Evolutionary conservation across 2,797 vertebrate genomes (phyloP).

Genomic region (Darevskia nairensis): DNA sequence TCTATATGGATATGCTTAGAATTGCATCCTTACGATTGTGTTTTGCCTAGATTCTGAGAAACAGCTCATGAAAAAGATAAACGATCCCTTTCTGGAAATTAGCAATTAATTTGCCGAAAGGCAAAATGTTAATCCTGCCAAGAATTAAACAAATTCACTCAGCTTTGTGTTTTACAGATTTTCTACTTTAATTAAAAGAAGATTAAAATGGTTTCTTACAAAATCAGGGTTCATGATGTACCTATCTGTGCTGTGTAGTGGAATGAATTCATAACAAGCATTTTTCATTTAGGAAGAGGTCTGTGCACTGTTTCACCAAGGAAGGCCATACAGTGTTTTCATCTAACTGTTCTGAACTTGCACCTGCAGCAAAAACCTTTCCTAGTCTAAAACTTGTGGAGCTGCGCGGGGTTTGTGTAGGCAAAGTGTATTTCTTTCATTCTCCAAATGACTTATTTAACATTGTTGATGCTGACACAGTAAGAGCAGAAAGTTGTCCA

Average conservation of each 20-base stretch:
- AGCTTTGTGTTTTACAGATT: conserved; percentile 10
- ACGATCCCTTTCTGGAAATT: conserved; percentile 50
- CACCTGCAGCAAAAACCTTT: too few species aligned
- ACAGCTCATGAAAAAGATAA: conserved; percentile 41
- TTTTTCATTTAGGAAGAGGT: background rate
- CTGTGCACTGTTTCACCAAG: conserved; percentile 23
- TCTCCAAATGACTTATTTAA: too few species aligned
- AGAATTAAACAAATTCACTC: conserved; percentile 33
- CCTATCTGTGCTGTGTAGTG: background rate
- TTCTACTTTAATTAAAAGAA: conserved; percentile 57
- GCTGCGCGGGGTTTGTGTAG: too few species aligned
- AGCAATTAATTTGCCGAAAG: conserved; percentile 55
- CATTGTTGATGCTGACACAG: too few species aligned
- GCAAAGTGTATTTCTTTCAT: too few species aligned
- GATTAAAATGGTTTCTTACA: conserved; percentile 44
- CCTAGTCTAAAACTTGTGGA: too few species aligned
- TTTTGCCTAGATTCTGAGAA: conserved; percentile 10
- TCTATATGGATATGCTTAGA: background rate
- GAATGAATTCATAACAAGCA: conserved; percentile 26
- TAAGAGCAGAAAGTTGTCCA: too few species aligned
- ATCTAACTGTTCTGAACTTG: conserved; percentile 23
- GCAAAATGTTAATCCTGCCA: conserved; percentile 52
- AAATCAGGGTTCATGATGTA: conserved; percentile 32
- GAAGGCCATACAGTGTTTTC: conserved; percentile 18
- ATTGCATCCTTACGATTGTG: background rate